phyloP scores from a whole-genome alignment of 2,797 vertebrate genomes.

The Pseudotriccus pelzelni region DNA sequence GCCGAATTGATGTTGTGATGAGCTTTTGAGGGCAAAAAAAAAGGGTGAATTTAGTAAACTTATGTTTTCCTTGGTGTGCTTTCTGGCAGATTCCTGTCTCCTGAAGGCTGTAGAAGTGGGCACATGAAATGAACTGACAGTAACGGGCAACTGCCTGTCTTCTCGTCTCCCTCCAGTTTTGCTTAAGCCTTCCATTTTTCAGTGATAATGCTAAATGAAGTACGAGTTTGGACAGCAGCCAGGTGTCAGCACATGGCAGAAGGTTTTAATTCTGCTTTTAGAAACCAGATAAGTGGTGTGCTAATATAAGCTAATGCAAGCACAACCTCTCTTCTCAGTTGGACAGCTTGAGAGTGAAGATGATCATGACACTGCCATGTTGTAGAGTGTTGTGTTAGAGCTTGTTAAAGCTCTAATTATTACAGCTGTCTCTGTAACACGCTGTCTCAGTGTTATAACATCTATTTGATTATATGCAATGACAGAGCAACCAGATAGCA shows the following conservation, averaged over 20 bases:
- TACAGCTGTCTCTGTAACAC: not conserved
- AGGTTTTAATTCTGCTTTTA: constrained; percentile 64
- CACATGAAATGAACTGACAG: not conserved
- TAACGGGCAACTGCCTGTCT: not conserved
- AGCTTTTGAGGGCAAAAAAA: not conserved
- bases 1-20: not conserved
- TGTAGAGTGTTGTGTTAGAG: not conserved
- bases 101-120: not conserved
- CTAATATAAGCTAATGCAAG: constrained; percentile 58
- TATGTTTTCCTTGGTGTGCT: not conserved
- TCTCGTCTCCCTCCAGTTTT: not conserved
- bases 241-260: constrained; percentile 58
- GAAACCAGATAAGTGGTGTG: constrained; percentile 44
- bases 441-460: not conserved
- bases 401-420: constrained; percentile 36
- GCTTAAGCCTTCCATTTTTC: not conserved
- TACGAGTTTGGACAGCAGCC: constrained; percentile 31
- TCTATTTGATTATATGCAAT: constrained; percentile 1
- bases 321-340: not conserved
- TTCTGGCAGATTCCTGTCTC: not conserved
- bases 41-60: not conserved
- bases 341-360: constrained; percentile 39
- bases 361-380: not conserved
- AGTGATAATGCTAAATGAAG: constrained; percentile 21
- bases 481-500: not conserved